Conservation (phyloP, 2,888 invertebrate species). For the Dyspetes luteomarginatus region DNA sequence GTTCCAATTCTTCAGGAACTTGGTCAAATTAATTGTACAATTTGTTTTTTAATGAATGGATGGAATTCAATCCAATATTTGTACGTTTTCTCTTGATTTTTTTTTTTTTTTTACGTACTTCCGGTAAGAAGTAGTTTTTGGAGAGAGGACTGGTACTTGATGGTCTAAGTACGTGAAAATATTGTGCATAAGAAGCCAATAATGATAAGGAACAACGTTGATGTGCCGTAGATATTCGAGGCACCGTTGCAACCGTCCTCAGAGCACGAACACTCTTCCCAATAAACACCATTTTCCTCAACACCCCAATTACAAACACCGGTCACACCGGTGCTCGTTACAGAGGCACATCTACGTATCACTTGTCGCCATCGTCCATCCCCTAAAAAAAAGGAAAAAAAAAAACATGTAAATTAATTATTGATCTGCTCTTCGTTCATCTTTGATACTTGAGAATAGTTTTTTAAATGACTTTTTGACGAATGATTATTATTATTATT, state of each 20-base stretch:
- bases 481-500: not conserved
- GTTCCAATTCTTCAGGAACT: not conserved
- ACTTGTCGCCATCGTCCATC: slow-evolving; percentile 97
- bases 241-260: slow-evolving; percentile 93
- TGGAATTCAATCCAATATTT: not conserved
- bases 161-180: slow-evolving; percentile 39
- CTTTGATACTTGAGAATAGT: not conserved
- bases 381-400: slow-evolving; percentile 87
- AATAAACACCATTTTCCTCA: slow-evolving; percentile 96
- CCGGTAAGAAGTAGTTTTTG: not conserved
- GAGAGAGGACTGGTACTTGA: not conserved
- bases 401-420: not conserved
- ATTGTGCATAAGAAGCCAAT: slow-evolving; percentile 51
- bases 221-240: slow-evolving; percentile 64
- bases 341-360: slow-evolving; percentile 94
- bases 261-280: slow-evolving; percentile 98
- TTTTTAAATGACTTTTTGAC: not conserved
- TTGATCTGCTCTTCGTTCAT: not conserved
- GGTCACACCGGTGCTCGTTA: slow-evolving; percentile 95
- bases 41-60: slow-evolving; percentile 31
- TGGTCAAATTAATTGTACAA: not conserved
- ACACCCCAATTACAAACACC: slow-evolving; percentile 99
- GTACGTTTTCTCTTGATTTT: not conserved
- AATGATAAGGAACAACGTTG: slow-evolving; percentile 56
- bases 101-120: not conserved